Evolutionary conservation across 2,888 invertebrate species (phyloP).

Genomic region (Lasius fuliginosus): DNA sequence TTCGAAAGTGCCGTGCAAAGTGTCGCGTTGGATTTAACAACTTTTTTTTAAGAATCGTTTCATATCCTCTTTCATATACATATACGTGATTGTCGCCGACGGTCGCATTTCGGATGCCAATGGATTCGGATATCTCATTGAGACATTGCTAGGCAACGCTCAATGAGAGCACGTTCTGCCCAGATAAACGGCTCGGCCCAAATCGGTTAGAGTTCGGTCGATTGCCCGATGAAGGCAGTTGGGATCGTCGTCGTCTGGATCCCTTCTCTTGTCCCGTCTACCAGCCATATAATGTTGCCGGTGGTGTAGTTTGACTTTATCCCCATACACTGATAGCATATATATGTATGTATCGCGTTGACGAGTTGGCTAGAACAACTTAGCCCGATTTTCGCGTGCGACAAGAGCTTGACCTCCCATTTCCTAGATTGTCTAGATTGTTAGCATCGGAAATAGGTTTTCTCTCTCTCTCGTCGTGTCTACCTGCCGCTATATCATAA

Average conservation of each 20-base stretch:
- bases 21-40: not conserved
- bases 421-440: not conserved
- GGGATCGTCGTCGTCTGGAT: not conserved
- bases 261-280: constrained; percentile 3
- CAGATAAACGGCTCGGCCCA: not conserved
- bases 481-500: not conserved
- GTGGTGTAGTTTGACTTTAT: not conserved
- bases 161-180: not conserved
- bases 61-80: not conserved
- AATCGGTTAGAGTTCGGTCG: constrained; percentile 2
- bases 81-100: not conserved
- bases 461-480: not conserved
- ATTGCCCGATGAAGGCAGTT: constrained; percentile 1
- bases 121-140: not conserved
- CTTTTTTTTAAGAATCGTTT: not conserved
- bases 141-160: not conserved
- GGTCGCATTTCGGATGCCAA: not conserved
- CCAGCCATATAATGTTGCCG: constrained; percentile 1
- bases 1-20: not conserved
- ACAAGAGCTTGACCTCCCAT: not conserved
- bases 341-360: not conserved
- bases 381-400: constrained; percentile 1
- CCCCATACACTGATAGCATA: not conserved
- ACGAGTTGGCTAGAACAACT: constrained; percentile 6
- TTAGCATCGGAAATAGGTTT: not conserved